A percentile compares a stretch with the other conserved stretches of the same genome.
Conservation (phyloP, 92 coral and sea anemone species). For the Palythoa grandiflora region DNA sequence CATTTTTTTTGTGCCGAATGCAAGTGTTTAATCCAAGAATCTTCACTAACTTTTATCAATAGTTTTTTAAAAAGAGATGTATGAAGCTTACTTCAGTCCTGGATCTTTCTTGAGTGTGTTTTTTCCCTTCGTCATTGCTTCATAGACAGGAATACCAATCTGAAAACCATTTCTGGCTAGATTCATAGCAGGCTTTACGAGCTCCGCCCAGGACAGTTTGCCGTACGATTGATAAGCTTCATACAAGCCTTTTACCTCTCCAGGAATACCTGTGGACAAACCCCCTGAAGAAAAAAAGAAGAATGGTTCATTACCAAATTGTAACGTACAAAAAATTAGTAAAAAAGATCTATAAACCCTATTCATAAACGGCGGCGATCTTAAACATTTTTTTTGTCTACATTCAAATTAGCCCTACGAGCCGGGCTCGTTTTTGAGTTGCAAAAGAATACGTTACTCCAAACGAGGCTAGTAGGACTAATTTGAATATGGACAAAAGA, state of each 20-base stretch:
- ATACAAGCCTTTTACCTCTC: constrained; percentile 78
- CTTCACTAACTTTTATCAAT: background rate
- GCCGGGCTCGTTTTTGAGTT: too few species aligned
- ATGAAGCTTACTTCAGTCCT: constrained; percentile 62
- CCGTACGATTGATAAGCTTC: constrained; percentile 72
- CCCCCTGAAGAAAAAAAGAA: constrained; percentile 62
- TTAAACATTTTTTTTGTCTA: too few species aligned
- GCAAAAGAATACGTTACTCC: too few species aligned
- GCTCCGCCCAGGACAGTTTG: constrained; percentile 65
- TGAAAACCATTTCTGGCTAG: constrained; percentile 76
- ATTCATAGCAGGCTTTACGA: constrained; percentile 74
- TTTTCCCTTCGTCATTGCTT: constrained; percentile 39
- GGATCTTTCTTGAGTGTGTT: constrained; percentile 39
- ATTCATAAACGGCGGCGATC: too few species aligned
- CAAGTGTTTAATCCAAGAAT: too few species aligned
- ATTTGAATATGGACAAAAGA: too few species aligned
- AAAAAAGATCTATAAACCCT: too few species aligned
- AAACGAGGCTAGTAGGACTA: too few species aligned
- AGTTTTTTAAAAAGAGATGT: background rate
- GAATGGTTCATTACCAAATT: background rate
- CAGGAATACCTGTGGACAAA: constrained; percentile 76
- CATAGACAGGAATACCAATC: constrained; percentile 58
- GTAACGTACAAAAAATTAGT: background rate
- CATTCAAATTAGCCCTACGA: too few species aligned
- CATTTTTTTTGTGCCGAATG: too few species aligned